Evolutionary conservation across 2,797 vertebrate species (phyloP).

Genomic region (Ptychobarbus kaznakovi): DNA sequence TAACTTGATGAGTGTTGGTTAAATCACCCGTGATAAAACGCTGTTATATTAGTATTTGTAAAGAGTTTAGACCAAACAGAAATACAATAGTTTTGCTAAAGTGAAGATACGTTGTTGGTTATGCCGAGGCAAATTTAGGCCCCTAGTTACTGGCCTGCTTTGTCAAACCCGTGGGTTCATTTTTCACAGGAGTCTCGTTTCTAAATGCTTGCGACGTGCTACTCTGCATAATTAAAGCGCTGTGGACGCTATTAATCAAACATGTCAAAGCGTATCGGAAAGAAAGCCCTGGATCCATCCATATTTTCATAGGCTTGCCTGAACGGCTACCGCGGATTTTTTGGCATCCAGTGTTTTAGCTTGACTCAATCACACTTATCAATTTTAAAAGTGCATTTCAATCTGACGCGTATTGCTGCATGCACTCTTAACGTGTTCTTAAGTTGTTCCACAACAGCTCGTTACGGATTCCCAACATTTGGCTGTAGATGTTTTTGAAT

Average conservation of each 20-base stretch:
- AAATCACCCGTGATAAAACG: not conserved
- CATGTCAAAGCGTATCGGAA: slow-evolving; percentile 36
- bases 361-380: slow-evolving; percentile 1
- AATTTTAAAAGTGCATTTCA: not conserved
- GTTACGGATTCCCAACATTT: not conserved
- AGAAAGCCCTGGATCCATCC: slow-evolving; percentile 23
- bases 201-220: slow-evolving; percentile 38
- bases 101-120: not conserved
- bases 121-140: slow-evolving; percentile 16
- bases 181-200: slow-evolving; percentile 34
- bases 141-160: not conserved
- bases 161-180: slow-evolving; percentile 23
- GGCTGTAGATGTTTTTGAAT: not conserved
- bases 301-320: slow-evolving; percentile 19
- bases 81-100: not conserved
- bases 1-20: not conserved
- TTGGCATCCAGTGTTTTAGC: slow-evolving; percentile 4
- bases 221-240: slow-evolving; percentile 44
- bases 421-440: too few relatives aligned
- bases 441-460: not conserved
- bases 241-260: slow-evolving; percentile 48
- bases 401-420: not conserved
- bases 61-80: not conserved
- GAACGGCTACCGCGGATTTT: slow-evolving; percentile 21
- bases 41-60: not conserved